A percentile compares a stretch with the other conserved stretches of the same genome.
These are phyloP conservation scores for Neofelis nebulosa DNA, from an alignment of 2,113 vertebrate species.

Conservation along the genomic window DNA sequence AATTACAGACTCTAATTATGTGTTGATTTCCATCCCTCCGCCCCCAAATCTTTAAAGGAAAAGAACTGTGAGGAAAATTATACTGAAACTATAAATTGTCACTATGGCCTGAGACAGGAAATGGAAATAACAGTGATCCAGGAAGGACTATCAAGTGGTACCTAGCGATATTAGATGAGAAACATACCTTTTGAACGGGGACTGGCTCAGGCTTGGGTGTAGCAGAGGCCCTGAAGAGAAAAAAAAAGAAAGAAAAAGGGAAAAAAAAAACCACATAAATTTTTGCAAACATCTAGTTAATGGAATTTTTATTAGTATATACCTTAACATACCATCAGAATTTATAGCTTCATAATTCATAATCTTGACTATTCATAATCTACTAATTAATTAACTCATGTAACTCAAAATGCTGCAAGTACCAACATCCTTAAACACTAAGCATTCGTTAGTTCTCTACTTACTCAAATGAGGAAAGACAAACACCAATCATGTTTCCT, in stretches of 20 bases:
- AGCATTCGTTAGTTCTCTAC: background rate
- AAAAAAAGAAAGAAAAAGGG: background rate
- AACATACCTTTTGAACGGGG: slow-evolving; percentile 90
- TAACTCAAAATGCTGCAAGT: background rate
- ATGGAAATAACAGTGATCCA: slow-evolving; percentile 30
- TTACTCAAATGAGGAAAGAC: background rate
- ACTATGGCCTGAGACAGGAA: slow-evolving; percentile 44
- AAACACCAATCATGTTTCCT: background rate
- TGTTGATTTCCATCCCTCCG: background rate
- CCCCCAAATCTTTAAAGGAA: background rate
- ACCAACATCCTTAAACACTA: background rate
- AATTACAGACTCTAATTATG: slow-evolving; percentile 16
- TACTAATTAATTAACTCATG: background rate
- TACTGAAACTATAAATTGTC: slow-evolving; percentile 22
- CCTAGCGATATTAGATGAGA: background rate
- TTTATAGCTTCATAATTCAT: background rate
- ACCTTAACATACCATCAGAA: slow-evolving; percentile 14
- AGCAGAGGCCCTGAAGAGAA: slow-evolving; percentile 86
- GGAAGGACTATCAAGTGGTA: background rate
- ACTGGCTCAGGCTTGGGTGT: slow-evolving; percentile 87
- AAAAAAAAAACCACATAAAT: background rate
- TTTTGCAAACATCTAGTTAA: background rate
- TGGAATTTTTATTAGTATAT: background rate
- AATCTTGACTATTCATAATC: background rate
- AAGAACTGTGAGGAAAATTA: background rate